Evolutionary conservation across 1,140 invertebrate species (phyloP).

Genomic region (Hydropsyche tenuis): DNA sequence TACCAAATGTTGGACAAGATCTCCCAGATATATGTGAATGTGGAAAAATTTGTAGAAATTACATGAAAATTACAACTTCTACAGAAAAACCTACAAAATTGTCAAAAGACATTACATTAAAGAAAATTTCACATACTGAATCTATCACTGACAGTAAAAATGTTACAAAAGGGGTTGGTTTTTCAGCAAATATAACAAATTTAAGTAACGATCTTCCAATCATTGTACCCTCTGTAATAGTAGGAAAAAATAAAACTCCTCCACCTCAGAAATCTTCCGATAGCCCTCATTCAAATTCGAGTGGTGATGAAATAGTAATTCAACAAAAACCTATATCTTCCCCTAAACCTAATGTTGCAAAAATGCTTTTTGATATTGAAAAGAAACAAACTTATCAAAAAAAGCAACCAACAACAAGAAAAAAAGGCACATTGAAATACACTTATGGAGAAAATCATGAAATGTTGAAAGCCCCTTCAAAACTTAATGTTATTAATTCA

Average conservation of each 20-base stretch:
- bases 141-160: conserved; percentile 5
- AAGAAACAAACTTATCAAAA: conserved; percentile 50
- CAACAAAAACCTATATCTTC: conserved; percentile 33
- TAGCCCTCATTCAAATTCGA: background rate
- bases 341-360: conserved; percentile 32
- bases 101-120: conserved; percentile 30
- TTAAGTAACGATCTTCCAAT: conserved; percentile 48
- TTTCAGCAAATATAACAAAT: conserved; percentile 42
- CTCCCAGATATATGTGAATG: conserved; percentile 62
- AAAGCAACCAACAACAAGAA: conserved; percentile 57
- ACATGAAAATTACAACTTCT: conserved; percentile 52
- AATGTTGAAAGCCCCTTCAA: conserved; percentile 55
- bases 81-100: conserved; percentile 53
- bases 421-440: conserved; percentile 61
- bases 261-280: background rate
- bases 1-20: conserved; percentile 55
- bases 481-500: conserved; percentile 46
- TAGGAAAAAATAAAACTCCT: conserved; percentile 38
- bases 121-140: conserved; percentile 35
- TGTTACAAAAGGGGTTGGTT: background rate
- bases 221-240: conserved; percentile 48
- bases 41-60: conserved; percentile 57
- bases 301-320: conserved; percentile 46
- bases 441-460: conserved; percentile 63
- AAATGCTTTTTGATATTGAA: conserved; percentile 40